Evolutionary conservation across 2,113 vertebrate genomes (phyloP).

Genomic region (Ciconia boyciana): DNA sequence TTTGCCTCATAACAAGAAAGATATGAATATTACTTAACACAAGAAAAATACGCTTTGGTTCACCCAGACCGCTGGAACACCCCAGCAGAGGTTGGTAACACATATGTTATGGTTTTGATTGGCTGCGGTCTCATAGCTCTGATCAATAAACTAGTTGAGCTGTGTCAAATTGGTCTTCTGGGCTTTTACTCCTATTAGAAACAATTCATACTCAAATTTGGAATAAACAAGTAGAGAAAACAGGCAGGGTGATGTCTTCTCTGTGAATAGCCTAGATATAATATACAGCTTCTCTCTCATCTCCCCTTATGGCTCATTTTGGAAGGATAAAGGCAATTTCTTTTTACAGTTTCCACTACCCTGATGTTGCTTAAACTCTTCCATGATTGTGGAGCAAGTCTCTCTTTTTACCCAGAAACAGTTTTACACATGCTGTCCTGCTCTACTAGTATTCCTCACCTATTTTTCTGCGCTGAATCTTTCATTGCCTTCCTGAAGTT

Average conservation of each 20-base stretch:
- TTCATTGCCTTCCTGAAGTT: background rate
- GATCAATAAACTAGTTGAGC: constrained; percentile 57
- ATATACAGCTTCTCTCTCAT: background rate
- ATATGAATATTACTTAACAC: background rate
- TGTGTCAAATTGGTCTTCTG: constrained; percentile 18
- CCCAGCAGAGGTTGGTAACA: background rate
- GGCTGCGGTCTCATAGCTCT: background rate
- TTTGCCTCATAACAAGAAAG: background rate
- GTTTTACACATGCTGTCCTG: background rate
- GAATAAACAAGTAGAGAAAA: background rate
- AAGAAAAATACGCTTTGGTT: background rate
- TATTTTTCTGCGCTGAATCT: background rate
- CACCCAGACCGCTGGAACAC: background rate
- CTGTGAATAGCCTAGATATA: background rate
- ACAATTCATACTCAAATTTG: background rate
- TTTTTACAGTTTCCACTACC: background rate
- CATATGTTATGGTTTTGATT: background rate
- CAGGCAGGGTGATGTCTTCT: background rate
- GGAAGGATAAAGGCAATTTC: background rate
- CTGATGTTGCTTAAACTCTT: background rate
- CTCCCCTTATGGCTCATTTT: background rate
- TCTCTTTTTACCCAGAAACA: background rate
- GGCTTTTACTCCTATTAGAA: constrained; percentile 26
- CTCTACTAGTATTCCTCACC: background rate
- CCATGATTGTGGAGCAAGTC: background rate